These are phyloP conservation scores for Therioaphis trifolii DNA, from an alignment of 2,888 invertebrate genomes.

Conservation along the genomic window DNA sequence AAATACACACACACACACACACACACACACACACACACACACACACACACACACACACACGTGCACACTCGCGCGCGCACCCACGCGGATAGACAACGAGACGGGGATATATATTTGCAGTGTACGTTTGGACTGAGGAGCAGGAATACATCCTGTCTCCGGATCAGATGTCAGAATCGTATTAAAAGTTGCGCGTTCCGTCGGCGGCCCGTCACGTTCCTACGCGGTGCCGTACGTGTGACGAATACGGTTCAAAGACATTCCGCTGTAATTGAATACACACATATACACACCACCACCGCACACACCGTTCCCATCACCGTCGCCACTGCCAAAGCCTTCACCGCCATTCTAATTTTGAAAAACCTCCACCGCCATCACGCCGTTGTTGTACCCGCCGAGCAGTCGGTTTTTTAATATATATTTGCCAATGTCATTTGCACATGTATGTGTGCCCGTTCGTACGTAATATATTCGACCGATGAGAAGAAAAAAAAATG, in stretches of 20 bases:
- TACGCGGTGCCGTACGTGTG: conserved; percentile 45
- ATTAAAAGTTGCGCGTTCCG: conserved; percentile 46
- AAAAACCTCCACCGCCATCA: not conserved
- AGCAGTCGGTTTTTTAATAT: not conserved
- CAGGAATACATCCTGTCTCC: not conserved
- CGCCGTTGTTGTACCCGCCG: not conserved
- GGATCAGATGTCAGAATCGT: conserved; percentile 58
- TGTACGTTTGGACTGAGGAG: not conserved
- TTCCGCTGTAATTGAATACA: conserved; percentile 58
- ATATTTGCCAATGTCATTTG: not conserved
- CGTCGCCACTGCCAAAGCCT: not conserved
- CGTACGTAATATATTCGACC: not conserved
- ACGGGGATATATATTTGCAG: not conserved
- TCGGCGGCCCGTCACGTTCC: conserved; percentile 47
- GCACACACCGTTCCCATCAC: no score
- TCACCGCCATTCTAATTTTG: conserved; percentile 10
- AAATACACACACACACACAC: no score
- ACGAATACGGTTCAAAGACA: conserved; percentile 48
- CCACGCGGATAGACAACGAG: not conserved
- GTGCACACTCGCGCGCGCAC: not conserved
- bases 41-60: not conserved
- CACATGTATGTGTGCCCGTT: not conserved
- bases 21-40: no score
- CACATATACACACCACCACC: no score
- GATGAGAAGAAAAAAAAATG: no score